Evolutionary conservation across 2,888 invertebrate species (phyloP), one percentile per base, ranked within the genome.

Genomic region (Drosophila bunnanda): DNA sequence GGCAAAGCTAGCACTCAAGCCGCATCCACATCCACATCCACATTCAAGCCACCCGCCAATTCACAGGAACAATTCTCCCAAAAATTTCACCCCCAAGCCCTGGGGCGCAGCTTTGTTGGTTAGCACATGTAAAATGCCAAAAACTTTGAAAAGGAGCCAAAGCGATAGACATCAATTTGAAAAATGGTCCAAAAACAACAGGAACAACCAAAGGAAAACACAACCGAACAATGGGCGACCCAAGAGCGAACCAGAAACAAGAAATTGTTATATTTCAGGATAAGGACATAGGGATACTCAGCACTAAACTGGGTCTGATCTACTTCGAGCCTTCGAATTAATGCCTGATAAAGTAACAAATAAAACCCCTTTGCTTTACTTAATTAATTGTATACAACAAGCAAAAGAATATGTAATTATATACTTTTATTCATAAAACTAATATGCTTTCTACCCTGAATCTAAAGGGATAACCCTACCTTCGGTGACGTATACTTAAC

Each of bases 81-180:
- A 38, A 39, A 50, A 50, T 22, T 39, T 39, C 36, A 28, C 38
- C 68, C 36, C 9, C 32, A 22, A 39, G n/a, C 48, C 69, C 25
- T 28, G 25, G 58, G 43, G 50, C 38, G 25, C 39, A 55, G 69
- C 75, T 70, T 52, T 50, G 61, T 56, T 68, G 85, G 77, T 71
- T 73, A 81, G 82, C 88, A 87, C 80, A 83, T 83, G 88, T 83
- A 80, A 88, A 88, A 82, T 88, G 88, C 75, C 88, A 85, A 75
- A 77, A 85, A 76, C 68, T 88, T 88, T 88, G 80, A 85, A 82
- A 85, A 76, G 73, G 72, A 77, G 72, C 78, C 73, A 70, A 69
- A 67, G 76, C 86, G 84, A 82, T 86, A 72, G 86, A 78, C 80
- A 85, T 80, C 86, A 78, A 77, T 77, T 79, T 84, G 78, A 85